Conservation (phyloP, 2,888 invertebrate genomes). For the Mongoloraphidia duomilia region DNA sequence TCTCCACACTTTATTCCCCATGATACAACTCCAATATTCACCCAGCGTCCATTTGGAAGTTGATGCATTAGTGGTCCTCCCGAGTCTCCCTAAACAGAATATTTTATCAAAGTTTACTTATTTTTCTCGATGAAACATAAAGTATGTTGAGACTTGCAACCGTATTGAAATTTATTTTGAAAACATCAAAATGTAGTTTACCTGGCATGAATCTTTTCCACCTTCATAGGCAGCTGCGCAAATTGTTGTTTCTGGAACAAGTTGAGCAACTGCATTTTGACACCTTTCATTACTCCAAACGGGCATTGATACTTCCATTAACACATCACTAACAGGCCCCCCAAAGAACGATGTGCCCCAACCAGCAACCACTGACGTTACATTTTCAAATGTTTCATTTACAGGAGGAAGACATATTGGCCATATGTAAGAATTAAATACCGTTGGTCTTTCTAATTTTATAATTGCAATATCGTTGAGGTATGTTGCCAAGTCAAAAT, state of each 20-base stretch:
- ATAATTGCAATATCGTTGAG: slow-evolving; percentile 67
- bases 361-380: slow-evolving; percentile 53
- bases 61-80: slow-evolving; percentile 66
- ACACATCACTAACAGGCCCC: slow-evolving; percentile 48
- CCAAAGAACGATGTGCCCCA: slow-evolving; percentile 63
- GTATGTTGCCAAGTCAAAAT: slow-evolving; percentile 51
- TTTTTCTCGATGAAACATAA: slow-evolving; percentile 1
- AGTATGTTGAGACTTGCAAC: not conserved
- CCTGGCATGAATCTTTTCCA: slow-evolving; percentile 73
- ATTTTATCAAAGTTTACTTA: not conserved
- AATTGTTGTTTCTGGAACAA: slow-evolving; percentile 50
- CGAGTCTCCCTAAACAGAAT: slow-evolving; percentile 54
- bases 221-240: slow-evolving; percentile 67
- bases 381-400: slow-evolving; percentile 41
- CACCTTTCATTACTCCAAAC: slow-evolving; percentile 61
- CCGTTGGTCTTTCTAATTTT: slow-evolving; percentile 45
- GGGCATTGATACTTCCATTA: slow-evolving; percentile 67
- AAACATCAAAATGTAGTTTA: slow-evolving; percentile 21
- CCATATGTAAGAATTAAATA: slow-evolving; percentile 68
- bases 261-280: slow-evolving; percentile 42
- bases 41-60: slow-evolving; percentile 60
- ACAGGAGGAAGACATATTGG: slow-evolving; percentile 69
- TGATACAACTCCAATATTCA: slow-evolving; percentile 65
- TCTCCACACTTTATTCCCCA: slow-evolving; percentile 76
- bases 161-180: not conserved